A percentile compares a stretch with the other conserved stretches of the same genome.
phyloP scores from a whole-genome alignment of 2,113 vertebrate species.

The Carlito syrichta region DNA sequence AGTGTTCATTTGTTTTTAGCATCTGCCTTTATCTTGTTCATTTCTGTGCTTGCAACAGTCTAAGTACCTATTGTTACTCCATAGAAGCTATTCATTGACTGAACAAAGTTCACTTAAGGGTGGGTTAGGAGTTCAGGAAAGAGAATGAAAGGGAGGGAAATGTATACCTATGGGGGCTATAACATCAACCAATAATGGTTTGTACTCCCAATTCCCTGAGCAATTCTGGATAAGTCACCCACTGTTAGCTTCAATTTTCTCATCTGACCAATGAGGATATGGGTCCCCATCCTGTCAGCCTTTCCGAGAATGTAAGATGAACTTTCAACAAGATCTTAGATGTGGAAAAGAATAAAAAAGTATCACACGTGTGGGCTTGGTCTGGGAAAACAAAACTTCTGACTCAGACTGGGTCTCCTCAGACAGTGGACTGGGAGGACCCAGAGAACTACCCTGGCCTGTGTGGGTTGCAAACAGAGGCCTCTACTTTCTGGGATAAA shows the following conservation, averaged over 20 bases:
- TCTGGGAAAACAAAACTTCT: conserved; percentile 54
- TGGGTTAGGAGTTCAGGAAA: neutral
- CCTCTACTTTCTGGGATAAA: conserved; percentile 67
- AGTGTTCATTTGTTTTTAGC: neutral
- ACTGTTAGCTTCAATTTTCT: conserved; percentile 39
- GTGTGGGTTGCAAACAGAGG: conserved; percentile 33
- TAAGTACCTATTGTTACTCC: neutral
- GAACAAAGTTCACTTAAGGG: neutral
- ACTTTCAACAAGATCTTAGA: conserved; percentile 39
- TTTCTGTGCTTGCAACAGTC: neutral
- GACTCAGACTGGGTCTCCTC: conserved; percentile 6
- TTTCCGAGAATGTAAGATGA: conserved; percentile 5
- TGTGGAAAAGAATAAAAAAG: conserved; percentile 22
- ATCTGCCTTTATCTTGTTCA: neutral
- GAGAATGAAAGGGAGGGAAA: neutral
- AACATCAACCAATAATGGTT: neutral
- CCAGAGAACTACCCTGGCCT: conserved; percentile 29
- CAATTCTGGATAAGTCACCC: conserved; percentile 8
- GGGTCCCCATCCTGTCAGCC: neutral
- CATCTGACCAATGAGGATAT: neutral
- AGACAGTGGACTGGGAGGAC: neutral
- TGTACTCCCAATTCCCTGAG: neutral
- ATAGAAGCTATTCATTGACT: neutral
- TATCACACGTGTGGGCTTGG: conserved; percentile 40
- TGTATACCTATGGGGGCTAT: neutral